These are phyloP conservation scores for Rhynchophorus ferrugineus DNA, from an alignment of 1,140 invertebrate species.

Conservation along the genomic window DNA sequence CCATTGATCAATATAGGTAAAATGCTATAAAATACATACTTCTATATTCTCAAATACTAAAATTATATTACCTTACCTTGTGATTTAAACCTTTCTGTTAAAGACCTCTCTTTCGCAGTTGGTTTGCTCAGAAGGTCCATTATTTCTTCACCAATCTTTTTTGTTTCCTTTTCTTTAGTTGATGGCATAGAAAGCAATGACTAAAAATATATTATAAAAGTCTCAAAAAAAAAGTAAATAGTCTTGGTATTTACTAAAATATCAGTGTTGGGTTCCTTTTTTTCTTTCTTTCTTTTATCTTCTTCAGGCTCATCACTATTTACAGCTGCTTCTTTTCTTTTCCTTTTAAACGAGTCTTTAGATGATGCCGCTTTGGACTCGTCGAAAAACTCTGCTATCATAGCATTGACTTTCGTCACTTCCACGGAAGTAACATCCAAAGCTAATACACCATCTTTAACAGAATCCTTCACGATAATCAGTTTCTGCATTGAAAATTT, in stretches of 20 bases:
- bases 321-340: constrained; percentile 36
- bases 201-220: constrained; percentile 33
- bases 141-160: constrained; percentile 94
- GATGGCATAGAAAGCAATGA: constrained; percentile 88
- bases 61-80: constrained; percentile 48
- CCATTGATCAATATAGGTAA: background rate
- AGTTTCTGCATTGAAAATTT: constrained; percentile 85
- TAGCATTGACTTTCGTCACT: constrained; percentile 57
- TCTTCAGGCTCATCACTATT: constrained; percentile 31
- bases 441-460: constrained; percentile 49
- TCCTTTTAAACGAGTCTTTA: constrained; percentile 43
- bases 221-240: background rate
- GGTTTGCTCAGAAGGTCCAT: constrained; percentile 89
- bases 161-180: constrained; percentile 89
- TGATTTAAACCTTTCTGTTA: constrained; percentile 91
- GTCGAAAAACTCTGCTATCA: constrained; percentile 50
- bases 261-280: constrained; percentile 46
- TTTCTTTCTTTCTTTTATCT: constrained; percentile 40
- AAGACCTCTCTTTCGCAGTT: constrained; percentile 88
- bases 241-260: constrained; percentile 50
- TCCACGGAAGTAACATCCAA: constrained; percentile 64
- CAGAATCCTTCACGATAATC: constrained; percentile 60
- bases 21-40: background rate
- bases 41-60: background rate
- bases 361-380: constrained; percentile 34